Evolutionary conservation across 2,797 vertebrate genomes (phyloP).

Genomic region (Peromyscus melanophrys): DNA sequence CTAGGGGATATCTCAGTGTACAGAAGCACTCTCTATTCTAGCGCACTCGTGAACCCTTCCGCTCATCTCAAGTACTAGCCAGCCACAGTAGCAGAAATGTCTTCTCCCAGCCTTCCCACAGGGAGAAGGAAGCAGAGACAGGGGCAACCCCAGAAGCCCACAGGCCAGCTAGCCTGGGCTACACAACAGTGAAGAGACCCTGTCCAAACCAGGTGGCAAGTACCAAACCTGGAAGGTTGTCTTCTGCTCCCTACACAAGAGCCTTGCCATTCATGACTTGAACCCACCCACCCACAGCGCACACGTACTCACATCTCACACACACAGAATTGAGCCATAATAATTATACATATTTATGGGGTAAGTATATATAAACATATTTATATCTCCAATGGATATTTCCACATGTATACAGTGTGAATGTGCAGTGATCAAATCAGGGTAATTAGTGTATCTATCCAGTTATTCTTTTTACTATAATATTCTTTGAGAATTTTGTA

Average conservation of each 20-base stretch:
- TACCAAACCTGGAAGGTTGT: background rate
- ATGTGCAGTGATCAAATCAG: background rate
- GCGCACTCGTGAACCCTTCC: background rate
- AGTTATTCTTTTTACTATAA: background rate
- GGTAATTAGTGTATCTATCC: background rate
- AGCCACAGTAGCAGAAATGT: background rate
- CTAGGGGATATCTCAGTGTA: background rate
- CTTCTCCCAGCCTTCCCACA: background rate
- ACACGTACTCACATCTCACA: background rate
- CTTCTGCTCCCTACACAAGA: background rate
- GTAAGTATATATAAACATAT: background rate
- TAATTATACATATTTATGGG: background rate
- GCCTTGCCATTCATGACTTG: too few species aligned
- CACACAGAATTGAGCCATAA: background rate
- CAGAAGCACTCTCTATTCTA: background rate
- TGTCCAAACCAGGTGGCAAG: background rate
- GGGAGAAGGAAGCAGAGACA: background rate
- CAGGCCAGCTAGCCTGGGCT: background rate
- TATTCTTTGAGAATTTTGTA: background rate
- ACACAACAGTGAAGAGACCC: background rate
- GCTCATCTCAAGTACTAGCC: background rate
- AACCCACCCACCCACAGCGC: background rate
- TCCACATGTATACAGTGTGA: background rate
- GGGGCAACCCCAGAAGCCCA: background rate
- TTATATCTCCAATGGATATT: background rate